A percentile compares a stretch with the other conserved stretches of the same genome.
phyloP scores from a whole-genome alignment of 2,888 invertebrate genomes.

The Epirrhoe tristata region DNA sequence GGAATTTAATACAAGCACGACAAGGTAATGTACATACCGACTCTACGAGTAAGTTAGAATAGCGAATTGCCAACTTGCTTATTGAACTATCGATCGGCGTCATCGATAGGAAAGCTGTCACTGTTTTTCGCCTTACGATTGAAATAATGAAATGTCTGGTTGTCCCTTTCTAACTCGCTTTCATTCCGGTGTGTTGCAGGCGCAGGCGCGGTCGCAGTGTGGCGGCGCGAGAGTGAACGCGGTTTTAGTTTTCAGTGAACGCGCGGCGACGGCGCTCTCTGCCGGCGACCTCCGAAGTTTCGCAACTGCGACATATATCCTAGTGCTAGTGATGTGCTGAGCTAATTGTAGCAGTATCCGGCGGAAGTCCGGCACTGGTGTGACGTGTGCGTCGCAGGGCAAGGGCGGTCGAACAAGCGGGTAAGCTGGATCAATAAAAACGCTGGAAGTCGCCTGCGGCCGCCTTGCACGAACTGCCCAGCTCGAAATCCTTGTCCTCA shows the following conservation, averaged over 20 bases:
- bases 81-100: conserved; percentile 46
- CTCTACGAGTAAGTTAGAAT: conserved; percentile 13
- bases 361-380: conserved; percentile 59
- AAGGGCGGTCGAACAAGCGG: conserved; percentile 61
- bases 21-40: conserved; percentile 8
- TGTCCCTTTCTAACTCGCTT: conserved; percentile 80
- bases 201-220: conserved; percentile 42
- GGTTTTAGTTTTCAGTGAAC: conserved; percentile 79
- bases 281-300: conserved; percentile 75
- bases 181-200: conserved; percentile 64
- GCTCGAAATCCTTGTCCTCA: conserved; percentile 80
- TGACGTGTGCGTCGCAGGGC: conserved; percentile 54
- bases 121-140: conserved; percentile 64
- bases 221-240: conserved; percentile 66
- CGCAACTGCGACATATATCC: conserved; percentile 66
- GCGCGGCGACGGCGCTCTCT: conserved; percentile 77
- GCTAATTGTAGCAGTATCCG: conserved; percentile 57
- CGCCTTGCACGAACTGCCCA: conserved; percentile 55
- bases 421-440: conserved; percentile 62
- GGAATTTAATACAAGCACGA: neutral
- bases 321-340: conserved; percentile 79
- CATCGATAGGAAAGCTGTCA: conserved; percentile 69
- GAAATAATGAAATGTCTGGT: conserved; percentile 76
- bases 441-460: conserved; percentile 52
- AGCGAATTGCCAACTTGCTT: conserved; percentile 45